Percentiles rank a stretch among this genome's conserved stretches.
Evolutionary conservation across 2,113 vertebrate species (phyloP).

Genomic region (Glaucomys volans): DNA sequence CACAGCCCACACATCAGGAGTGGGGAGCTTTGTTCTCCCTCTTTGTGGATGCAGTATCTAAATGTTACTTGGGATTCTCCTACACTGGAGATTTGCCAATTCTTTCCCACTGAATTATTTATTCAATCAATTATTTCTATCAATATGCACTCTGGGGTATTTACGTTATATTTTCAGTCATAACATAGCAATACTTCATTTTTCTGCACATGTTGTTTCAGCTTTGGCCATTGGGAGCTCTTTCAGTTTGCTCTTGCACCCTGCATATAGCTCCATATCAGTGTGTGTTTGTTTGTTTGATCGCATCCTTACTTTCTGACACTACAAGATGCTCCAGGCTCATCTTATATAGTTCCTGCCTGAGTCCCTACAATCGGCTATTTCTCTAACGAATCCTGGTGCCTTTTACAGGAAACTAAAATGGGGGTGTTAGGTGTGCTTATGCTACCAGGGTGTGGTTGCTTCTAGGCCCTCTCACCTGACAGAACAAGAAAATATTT

Average conservation of each 20-base stretch:
- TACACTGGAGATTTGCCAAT: background rate
- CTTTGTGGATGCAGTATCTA: background rate
- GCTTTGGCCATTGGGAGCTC: background rate
- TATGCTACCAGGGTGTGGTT: background rate
- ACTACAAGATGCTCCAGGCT: background rate
- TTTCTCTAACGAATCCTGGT: background rate
- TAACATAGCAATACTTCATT: background rate
- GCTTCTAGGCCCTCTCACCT: background rate
- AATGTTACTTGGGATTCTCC: background rate
- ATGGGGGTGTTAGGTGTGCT: background rate
- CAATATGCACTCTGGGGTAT: background rate
- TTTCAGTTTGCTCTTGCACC: background rate
- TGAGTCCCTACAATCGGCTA: background rate
- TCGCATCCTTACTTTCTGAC: background rate
- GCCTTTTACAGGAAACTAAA: background rate
- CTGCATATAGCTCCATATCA: background rate
- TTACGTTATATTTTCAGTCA: conserved; percentile 40
- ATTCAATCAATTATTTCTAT: background rate
- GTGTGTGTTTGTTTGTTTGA: background rate
- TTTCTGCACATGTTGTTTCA: background rate
- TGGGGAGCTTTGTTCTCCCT: background rate
- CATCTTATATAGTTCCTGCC: background rate
- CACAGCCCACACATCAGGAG: background rate
- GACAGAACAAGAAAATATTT: background rate
- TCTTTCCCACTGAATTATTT: background rate